phyloP scores from a whole-genome alignment of 1,140 invertebrate species.

The Pachyrhynchus sulphureomaculatus region DNA sequence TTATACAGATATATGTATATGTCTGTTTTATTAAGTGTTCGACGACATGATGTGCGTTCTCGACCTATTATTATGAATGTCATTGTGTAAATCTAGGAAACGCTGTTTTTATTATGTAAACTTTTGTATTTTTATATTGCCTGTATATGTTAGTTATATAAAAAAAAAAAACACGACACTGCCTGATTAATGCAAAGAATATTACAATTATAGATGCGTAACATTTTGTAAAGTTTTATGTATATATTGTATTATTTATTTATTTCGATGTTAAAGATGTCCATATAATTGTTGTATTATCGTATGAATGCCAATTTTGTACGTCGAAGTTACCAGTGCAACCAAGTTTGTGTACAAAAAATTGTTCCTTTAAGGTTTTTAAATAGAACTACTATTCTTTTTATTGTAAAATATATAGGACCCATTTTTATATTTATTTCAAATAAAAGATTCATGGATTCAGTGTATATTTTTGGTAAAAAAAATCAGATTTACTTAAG shows the following conservation, averaged over 20 bases:
- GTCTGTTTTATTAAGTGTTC: no score
- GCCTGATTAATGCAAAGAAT: constrained; percentile 10
- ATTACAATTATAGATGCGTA: neutral
- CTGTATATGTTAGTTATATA: neutral
- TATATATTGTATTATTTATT: constrained; percentile 33
- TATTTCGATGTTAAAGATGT: constrained; percentile 25
- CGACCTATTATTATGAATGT: no score
- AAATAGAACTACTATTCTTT: constrained; percentile 41
- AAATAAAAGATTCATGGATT: constrained; percentile 4
- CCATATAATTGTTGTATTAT: constrained; percentile 38
- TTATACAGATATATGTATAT: no score
- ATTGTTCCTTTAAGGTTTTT: constrained; percentile 44
- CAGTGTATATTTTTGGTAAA: constrained; percentile 5
- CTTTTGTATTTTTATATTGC: constrained; percentile 19
- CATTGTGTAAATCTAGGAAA: neutral
- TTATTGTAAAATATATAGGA: constrained; percentile 37
- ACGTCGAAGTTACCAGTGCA: constrained; percentile 49
- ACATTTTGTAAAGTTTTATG: constrained; percentile 24
- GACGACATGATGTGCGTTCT: no score
- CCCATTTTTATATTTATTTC: constrained; percentile 40
- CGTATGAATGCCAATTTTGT: constrained; percentile 49
- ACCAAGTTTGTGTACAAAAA: constrained; percentile 50
- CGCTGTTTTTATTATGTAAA: neutral
- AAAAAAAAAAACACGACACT: constrained; percentile 6
- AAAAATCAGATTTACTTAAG: neutral